Percentiles rank a stretch among this genome's conserved stretches.
phyloP scores from a whole-genome alignment of 2,797 vertebrate species.

The Otus scops region DNA sequence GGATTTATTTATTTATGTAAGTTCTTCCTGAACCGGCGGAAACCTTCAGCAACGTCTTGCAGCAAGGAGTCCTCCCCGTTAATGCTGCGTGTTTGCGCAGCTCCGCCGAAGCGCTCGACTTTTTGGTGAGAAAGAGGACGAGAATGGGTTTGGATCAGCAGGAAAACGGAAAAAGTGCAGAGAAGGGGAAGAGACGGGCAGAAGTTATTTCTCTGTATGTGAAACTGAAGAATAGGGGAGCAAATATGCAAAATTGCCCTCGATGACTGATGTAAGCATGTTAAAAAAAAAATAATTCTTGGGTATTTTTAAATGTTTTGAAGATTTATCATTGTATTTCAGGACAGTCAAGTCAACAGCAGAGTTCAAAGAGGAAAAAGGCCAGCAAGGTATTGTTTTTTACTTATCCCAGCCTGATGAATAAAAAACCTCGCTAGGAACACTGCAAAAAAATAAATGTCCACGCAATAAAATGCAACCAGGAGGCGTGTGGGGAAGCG shows the following conservation, averaged over 20 bases:
- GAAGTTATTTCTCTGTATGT: not conserved
- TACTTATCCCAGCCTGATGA: not conserved
- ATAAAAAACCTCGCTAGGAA: not conserved
- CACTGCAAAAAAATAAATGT: too few species aligned
- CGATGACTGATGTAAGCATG: too few species aligned
- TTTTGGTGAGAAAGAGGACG: not conserved
- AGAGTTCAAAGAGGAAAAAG: not conserved
- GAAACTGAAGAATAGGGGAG: not conserved
- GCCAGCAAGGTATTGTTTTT: too few species aligned
- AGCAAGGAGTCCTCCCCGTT: not conserved
- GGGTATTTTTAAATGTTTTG: not conserved
- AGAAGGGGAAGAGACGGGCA: not conserved
- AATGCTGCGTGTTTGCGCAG: fast-evolving
- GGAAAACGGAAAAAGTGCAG: not conserved
- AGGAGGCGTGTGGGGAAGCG: not conserved
- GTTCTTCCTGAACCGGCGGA: not conserved
- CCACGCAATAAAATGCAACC: fast-evolving
- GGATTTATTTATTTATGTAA: not conserved
- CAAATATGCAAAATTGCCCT: not conserved
- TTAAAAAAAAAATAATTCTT: not conserved
- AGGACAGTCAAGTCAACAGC: not conserved
- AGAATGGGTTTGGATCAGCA: too few species aligned
- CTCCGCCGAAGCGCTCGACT: not conserved
- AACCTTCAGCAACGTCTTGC: not conserved
- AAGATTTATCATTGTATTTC: not conserved